Percentiles rank a stretch among this genome's conserved stretches.
phyloP scores from a whole-genome alignment of 2,888 invertebrate genomes.

The Amphiduros pacificus region DNA sequence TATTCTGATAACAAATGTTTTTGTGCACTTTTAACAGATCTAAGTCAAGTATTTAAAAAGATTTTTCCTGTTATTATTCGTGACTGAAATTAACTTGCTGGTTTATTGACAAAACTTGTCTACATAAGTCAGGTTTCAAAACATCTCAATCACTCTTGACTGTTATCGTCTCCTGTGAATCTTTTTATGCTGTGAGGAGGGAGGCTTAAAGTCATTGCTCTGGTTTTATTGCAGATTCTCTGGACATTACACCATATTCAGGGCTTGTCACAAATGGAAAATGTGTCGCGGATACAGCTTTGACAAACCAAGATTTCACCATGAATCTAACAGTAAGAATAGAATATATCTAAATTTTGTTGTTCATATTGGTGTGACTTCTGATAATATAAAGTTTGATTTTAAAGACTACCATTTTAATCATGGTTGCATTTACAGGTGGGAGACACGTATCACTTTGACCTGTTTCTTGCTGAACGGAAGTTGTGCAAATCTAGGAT shows the following conservation, averaged over 20 bases:
- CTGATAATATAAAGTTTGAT: background rate
- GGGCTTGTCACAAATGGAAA: slow-evolving; percentile 4
- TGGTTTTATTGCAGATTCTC: too few species aligned
- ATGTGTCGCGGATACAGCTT: slow-evolving; percentile 7
- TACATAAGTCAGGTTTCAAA: too few species aligned
- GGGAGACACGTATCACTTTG: slow-evolving; percentile 33
- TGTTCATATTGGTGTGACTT: background rate
- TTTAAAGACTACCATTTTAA: background rate
- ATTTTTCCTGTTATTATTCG: too few species aligned
- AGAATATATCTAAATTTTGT: background rate
- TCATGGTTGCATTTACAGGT: slow-evolving; percentile 10
- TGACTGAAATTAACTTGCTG: too few species aligned
- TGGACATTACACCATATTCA: slow-evolving; percentile 5
- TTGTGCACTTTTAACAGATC: background rate
- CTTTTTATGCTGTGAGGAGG: too few species aligned
- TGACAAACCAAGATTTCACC: background rate
- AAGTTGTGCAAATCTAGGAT: slow-evolving; percentile 36
- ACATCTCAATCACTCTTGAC: too few species aligned
- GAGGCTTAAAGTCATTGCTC: too few species aligned
- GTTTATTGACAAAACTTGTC: too few species aligned
- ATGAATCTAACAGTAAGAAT: slow-evolving; percentile 2
- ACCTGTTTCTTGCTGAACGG: slow-evolving; percentile 44
- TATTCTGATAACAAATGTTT: background rate
- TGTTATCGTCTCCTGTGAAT: too few species aligned
- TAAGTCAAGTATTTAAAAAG: too few species aligned